Conservation (phyloP, 2,888 invertebrate genomes). For the Pinctada fucata region DNA sequence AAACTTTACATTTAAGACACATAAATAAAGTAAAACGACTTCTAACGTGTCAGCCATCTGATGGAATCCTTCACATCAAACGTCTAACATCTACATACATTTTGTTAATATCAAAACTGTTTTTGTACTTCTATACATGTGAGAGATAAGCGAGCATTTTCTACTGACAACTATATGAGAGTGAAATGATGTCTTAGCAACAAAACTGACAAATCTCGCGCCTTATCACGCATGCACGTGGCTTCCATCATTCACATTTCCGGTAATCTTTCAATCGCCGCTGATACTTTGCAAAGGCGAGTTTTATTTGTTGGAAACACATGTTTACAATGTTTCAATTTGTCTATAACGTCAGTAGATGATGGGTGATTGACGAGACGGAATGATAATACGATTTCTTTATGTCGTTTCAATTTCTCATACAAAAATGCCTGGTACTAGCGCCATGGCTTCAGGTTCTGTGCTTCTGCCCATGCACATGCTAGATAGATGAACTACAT, state of each 20-base stretch:
- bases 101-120: conserved; percentile 13
- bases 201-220: conserved; percentile 24
- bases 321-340: conserved; percentile 43
- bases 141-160: conserved; percentile 9
- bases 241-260: conserved; percentile 35
- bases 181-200: conserved; percentile 20
- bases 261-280: conserved; percentile 27
- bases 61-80: conserved; percentile 10
- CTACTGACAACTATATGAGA: conserved; percentile 14
- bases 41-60: conserved; percentile 6
- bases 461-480: too few species aligned
- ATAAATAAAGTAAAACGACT: neutral
- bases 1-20: neutral
- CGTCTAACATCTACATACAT: neutral
- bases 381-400: neutral
- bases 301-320: conserved; percentile 31
- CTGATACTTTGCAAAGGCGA: conserved; percentile 10
- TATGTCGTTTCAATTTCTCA: neutral
- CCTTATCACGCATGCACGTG: conserved; percentile 39
- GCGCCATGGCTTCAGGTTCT: too few species aligned
- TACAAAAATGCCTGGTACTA: too few species aligned
- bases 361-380: conserved; percentile 13
- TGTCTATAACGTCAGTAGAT: conserved; percentile 33
- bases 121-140: neutral
- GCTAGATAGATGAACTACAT: too few species aligned